A percentile compares a stretch with the other conserved stretches of the same genome.
phyloP scores from a whole-genome alignment of 2,888 invertebrate genomes.

The Ochlodes sylvanus region DNA sequence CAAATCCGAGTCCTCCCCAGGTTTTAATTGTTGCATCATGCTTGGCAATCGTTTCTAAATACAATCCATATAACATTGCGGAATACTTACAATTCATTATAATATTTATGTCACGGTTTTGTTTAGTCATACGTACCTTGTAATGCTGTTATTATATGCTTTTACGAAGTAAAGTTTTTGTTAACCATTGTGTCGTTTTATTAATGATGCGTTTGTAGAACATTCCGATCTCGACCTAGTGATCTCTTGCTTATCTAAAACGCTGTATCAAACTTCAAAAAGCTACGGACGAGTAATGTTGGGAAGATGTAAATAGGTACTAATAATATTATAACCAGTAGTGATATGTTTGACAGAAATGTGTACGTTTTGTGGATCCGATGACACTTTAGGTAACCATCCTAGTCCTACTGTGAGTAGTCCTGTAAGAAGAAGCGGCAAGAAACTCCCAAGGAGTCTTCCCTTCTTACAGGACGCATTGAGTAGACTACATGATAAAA shows the following conservation, averaged over 20 bases:
- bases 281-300: background rate
- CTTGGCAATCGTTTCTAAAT: constrained; percentile 26
- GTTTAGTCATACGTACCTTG: constrained; percentile 44
- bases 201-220: constrained; percentile 40
- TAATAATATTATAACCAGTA: too few relatives aligned
- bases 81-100: constrained; percentile 13
- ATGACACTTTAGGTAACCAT: too few relatives aligned
- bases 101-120: constrained; percentile 23
- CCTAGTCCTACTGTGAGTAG: too few relatives aligned
- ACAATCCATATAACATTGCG: constrained; percentile 2
- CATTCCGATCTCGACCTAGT: constrained; percentile 11
- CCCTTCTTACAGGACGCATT: too few relatives aligned
- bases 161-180: constrained; percentile 70
- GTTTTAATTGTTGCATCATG: background rate
- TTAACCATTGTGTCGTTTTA: constrained; percentile 56
- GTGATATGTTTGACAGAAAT: too few relatives aligned
- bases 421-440: too few relatives aligned
- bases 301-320: too few relatives aligned
- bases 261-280: background rate
- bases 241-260: background rate
- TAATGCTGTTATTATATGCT: constrained; percentile 68
- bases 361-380: too few relatives aligned
- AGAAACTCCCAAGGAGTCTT: too few relatives aligned
- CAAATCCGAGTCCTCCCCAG: background rate
- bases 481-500: too few relatives aligned